Evolutionary conservation across 2,113 vertebrate genomes (phyloP).

Genomic region (Anguilla japonica): DNA sequence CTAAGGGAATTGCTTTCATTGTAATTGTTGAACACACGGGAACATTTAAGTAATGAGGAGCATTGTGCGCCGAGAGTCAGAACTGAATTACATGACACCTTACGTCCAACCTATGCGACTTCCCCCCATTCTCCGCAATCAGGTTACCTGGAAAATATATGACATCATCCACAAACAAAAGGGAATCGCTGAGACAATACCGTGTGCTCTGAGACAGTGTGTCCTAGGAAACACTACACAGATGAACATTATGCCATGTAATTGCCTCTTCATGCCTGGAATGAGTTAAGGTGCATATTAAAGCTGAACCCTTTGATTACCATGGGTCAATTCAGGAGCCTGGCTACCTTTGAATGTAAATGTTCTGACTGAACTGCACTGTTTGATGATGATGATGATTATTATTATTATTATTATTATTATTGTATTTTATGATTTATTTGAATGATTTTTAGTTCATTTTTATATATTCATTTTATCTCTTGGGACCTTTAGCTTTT

Average conservation of each 20-base stretch:
- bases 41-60: not conserved
- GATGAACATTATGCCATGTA: not conserved
- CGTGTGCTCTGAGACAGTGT: not conserved
- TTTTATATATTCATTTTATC: no score
- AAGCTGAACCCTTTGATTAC: no score
- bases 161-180: slow-evolving; percentile 5
- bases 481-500: no score
- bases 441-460: no score
- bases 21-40: not conserved
- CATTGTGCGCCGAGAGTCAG: not conserved
- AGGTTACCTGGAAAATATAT: not conserved
- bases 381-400: no score
- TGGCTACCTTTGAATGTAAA: no score
- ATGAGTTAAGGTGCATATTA: no score
- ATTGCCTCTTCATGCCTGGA: no score
- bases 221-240: not conserved
- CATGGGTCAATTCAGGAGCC: no score
- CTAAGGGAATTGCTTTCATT: not conserved
- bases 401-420: no score
- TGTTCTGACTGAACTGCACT: no score
- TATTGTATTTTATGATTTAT: no score
- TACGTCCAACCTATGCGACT: not conserved
- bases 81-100: not conserved
- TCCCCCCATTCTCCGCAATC: not conserved
- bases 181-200: not conserved